Evolutionary conservation across 2,888 invertebrate species (phyloP), one percentile per base, ranked within the genome.

Genomic region (Caenorhabditis sp.): DNA sequence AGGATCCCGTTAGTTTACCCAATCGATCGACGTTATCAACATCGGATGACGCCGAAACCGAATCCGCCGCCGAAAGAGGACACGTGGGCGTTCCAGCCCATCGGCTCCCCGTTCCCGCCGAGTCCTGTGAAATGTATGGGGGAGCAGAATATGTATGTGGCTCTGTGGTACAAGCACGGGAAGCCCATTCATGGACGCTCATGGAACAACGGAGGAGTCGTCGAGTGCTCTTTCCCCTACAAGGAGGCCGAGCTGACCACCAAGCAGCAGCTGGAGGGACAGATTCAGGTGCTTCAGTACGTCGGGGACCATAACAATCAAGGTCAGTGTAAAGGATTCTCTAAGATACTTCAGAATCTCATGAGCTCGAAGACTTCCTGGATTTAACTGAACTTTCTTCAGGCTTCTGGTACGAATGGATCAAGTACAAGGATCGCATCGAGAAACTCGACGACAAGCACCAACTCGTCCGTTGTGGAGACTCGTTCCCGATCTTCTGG

Each of bases 331-430:
- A 38, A 16, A 7, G 4, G n/a, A n/a, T n/a, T n/a, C n/a, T n/a
- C n/a, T n/a, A n/a, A n/a, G n/a, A n/a, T n/a, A n/a, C n/a, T n/a
- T n/a, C n/a, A n/a, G n/a, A n/a, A n/a, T n/a, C n/a, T n/a, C n/a
- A n/a, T n/a, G n/a, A n/a, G n/a, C n/a, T n/a, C n/a, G n/a, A n/a
- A n/a, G n/a, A n/a, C n/a, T n/a, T n/a, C n/a, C n/a, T n/a, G n/a
- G n/a, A n/a, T n/a, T n/a, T n/a, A n/a, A n/a, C n/a, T n/a, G n/a
- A n/a, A n/a, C n/a, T 31, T 31, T 31, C 7, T 31, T 31, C 77
- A 28, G 88, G 88, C 14, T 88, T 84, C 83, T 88, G 87, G 88
- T 88, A 88, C 84, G 85, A 88, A 61, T 88, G 88, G 88, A 88
- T 88, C 80, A 75, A 87, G 79, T 88, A 88, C 83, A 82, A 74